Evolutionary conservation across 2,113 vertebrate genomes (phyloP), one percentile per base, ranked within the genome.

Genomic region (Semnornis frantzii): DNA sequence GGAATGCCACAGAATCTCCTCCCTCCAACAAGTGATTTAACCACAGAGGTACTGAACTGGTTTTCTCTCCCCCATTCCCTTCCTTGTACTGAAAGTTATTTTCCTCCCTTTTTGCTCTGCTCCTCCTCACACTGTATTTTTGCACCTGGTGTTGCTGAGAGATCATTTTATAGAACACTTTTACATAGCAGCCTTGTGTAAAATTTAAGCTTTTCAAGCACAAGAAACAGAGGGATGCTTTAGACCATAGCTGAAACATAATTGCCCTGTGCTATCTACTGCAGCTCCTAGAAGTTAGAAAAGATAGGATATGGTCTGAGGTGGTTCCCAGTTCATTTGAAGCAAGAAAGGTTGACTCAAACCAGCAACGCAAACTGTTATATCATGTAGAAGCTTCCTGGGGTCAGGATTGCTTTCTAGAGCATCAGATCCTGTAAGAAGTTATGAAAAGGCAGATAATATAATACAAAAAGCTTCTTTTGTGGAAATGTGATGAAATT

Each of bases 71-170:
- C 12, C 2, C 5, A 16, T 7, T 11, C 10, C 12, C 19, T 71
- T 85, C 10, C 37, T 59, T 84, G 30, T 59, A 62, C 5, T 52
- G 15, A 77, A 66, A 31, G 20, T 3, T 0, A 60, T 92, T 77
- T 80, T 55, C 6, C 28, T 16, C 3, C 9, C 62, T 62, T 28
- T 48, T n/a, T 1, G 0, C 4, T 12, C 14, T 34, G 4, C 60
- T 83, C 4, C 18, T 57, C 28, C 65, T 86, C 30, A 46, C 48
- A 16, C n/a, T 50, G 4, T 37, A 34, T 57, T 23, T 87, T 64
- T 70, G 19, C 33, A 62, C 30, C n/a, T 50, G 13, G 31, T 13
- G 48, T 87, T 81, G 16, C 18, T 81, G 31, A 71, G 12, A 23
- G 17, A 54, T 72, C 13, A 39, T 14, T 82, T 92, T 31, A 54